Evolutionary conservation across 1,140 invertebrate genomes (phyloP).

Genomic region (Anthonomus grandis): DNA sequence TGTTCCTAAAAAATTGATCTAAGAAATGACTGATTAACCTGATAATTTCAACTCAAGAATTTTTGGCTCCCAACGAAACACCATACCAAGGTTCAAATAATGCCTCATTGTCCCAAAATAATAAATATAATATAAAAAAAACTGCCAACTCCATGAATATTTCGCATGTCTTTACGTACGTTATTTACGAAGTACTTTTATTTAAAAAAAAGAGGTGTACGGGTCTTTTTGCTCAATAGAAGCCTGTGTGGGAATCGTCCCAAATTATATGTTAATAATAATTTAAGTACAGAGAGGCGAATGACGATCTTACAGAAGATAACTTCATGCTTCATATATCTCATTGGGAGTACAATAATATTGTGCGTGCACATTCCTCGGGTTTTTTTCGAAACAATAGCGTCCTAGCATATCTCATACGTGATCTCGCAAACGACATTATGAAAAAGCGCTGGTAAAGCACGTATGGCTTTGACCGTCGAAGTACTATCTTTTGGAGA

Average conservation of each 20-base stretch:
- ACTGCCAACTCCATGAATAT: too few species aligned
- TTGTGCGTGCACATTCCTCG: constrained; percentile 28
- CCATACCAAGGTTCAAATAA: too few species aligned
- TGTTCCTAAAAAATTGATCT: too few species aligned
- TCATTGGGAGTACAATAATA: constrained; percentile 27
- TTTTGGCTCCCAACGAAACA: too few species aligned
- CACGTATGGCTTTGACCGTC: constrained; percentile 18
- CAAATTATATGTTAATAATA: constrained; percentile 28
- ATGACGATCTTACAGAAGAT: constrained; percentile 23
- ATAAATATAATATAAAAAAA: too few species aligned
- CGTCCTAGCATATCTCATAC: constrained; percentile 27
- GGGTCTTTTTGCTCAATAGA: too few species aligned
- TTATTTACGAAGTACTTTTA: too few species aligned
- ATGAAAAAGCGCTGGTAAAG: constrained; percentile 23
- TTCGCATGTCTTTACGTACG: too few species aligned
- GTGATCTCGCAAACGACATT: constrained; percentile 28
- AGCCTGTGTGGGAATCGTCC: constrained; percentile 27
- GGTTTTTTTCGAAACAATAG: constrained; percentile 27
- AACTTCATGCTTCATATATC: constrained; percentile 27
- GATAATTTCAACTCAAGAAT: too few species aligned
- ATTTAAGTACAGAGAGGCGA: constrained; percentile 22
- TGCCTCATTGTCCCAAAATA: too few species aligned
- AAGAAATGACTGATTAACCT: too few species aligned
- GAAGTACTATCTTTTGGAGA: constrained; percentile 13
- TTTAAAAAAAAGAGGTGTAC: too few species aligned